Percentiles rank a stretch among this genome's conserved stretches.
These are phyloP conservation scores for Litoditis marina DNA, from an alignment of 2,888 invertebrate species.

Conservation along the genomic window DNA sequence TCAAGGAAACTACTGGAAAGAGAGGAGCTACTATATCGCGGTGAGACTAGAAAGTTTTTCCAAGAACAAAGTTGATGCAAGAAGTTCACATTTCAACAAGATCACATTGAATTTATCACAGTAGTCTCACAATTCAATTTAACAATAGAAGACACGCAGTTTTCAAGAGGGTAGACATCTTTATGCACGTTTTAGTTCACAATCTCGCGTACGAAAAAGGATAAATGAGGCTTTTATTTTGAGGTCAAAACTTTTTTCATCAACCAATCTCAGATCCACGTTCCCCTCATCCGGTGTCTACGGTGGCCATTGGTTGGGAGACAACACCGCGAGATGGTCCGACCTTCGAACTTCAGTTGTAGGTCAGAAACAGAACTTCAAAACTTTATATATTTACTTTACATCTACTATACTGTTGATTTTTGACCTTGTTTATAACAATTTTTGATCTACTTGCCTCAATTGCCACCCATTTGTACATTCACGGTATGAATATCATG, in stretches of 20 bases:
- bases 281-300: constrained; percentile 62
- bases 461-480: too few species aligned
- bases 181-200: neutral
- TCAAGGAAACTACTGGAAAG: constrained; percentile 59
- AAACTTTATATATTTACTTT: too few species aligned
- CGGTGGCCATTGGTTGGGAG: constrained; percentile 78
- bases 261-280: constrained; percentile 56
- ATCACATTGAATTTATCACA: too few species aligned
- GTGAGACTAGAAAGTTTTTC: neutral
- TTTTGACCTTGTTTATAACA: too few species aligned
- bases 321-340: constrained; percentile 75
- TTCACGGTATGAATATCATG: too few species aligned
- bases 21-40: constrained; percentile 62
- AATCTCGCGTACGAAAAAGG: neutral
- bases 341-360: constrained; percentile 68
- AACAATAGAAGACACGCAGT: too few species aligned
- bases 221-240: neutral
- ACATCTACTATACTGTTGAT: too few species aligned
- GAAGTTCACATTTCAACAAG: too few species aligned
- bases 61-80: too few species aligned
- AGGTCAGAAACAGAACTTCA: too few species aligned
- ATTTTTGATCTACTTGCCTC: too few species aligned
- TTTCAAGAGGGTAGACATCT: too few species aligned
- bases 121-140: neutral
- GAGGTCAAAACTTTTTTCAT: neutral